Conservation (phyloP, 2,888 invertebrate genomes). For the Dasypolia templi region DNA sequence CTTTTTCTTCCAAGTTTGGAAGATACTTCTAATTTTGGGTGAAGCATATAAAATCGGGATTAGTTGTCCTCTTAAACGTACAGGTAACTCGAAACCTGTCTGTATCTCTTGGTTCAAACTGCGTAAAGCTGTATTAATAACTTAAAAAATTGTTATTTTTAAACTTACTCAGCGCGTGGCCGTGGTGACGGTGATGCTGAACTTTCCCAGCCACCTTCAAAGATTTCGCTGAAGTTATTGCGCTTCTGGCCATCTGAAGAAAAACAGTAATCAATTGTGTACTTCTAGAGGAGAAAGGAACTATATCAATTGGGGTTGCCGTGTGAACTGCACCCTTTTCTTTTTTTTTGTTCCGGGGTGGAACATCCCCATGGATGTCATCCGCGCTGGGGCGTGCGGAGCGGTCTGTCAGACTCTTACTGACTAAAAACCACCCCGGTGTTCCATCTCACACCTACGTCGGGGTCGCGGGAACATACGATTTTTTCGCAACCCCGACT, state of each 20-base stretch:
- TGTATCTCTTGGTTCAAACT: neutral
- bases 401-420: no score
- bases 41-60: no score
- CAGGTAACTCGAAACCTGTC: neutral
- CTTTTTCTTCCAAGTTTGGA: neutral
- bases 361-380: no score
- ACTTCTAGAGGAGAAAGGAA: neutral
- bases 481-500: no score
- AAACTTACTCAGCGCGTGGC: constrained; percentile 71
- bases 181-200: constrained; percentile 54
- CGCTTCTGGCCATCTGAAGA: constrained; percentile 73
- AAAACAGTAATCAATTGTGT: neutral
- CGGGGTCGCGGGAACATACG: no score
- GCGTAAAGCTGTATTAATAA: neutral
- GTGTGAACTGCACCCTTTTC: neutral
- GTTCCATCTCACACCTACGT: no score
- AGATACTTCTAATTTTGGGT: neutral
- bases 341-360: no score
- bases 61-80: neutral
- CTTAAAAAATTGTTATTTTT: neutral
- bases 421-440: no score
- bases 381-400: no score
- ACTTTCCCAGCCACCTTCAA: constrained; percentile 76
- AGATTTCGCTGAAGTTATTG: constrained; percentile 72
- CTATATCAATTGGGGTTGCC: neutral